phyloP scores from a whole-genome alignment of 2,113 vertebrate genomes.

The Atherinomorus stipes region DNA sequence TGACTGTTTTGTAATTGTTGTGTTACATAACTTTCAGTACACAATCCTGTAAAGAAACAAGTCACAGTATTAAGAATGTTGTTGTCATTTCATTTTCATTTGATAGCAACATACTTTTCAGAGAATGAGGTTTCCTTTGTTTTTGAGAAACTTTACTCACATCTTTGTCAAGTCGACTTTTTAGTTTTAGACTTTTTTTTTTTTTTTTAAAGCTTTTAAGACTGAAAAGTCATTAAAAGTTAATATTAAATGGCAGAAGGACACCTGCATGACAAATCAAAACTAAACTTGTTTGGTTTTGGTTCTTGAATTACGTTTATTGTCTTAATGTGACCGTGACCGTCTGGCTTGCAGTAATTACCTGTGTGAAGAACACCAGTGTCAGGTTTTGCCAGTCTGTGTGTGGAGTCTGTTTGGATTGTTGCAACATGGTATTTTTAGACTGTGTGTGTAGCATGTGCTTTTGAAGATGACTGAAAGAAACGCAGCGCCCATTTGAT shows the following conservation, averaged over 20 bases:
- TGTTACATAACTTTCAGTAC: too few relatives aligned
- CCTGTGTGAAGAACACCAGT: constrained; percentile 41
- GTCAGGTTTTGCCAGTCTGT: background rate
- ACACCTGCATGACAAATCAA: background rate
- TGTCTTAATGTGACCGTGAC: constrained; percentile 17
- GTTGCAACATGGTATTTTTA: constrained; percentile 55
- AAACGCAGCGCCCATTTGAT: constrained; percentile 64
- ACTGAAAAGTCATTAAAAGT: background rate
- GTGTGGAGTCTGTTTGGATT: constrained; percentile 40
- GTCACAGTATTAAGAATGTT: too few relatives aligned
- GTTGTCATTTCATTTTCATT: too few relatives aligned
- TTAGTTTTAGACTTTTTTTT: background rate
- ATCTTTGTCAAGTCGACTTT: background rate
- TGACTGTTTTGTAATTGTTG: too few relatives aligned
- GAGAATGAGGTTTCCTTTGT: too few relatives aligned
- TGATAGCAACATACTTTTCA: too few relatives aligned
- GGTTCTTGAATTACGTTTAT: constrained; percentile 11
- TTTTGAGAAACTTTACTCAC: background rate
- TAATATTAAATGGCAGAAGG: background rate
- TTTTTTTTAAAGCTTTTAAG: background rate
- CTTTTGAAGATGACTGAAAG: constrained; percentile 73
- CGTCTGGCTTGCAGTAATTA: constrained; percentile 47
- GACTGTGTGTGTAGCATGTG: constrained; percentile 49
- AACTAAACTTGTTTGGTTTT: background rate
- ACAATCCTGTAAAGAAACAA: too few relatives aligned